phyloP scores from a whole-genome alignment of 1,140 invertebrate genomes.

The Dendrolimus kikuchii region DNA sequence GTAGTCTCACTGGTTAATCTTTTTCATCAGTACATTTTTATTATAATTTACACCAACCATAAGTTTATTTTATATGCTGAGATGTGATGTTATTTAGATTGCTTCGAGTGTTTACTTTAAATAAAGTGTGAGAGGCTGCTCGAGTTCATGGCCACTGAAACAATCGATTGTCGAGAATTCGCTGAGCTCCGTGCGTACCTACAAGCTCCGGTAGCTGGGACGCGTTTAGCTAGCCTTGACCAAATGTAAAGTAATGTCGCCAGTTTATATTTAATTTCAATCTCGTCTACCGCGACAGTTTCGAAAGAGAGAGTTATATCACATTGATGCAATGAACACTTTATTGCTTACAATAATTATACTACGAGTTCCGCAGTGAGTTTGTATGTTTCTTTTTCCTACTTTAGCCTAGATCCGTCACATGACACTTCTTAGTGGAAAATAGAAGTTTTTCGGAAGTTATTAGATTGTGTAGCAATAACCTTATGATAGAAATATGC shows the following conservation, averaged over 20 bases:
- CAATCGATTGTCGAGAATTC: conserved; percentile 53
- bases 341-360: too few relatives aligned
- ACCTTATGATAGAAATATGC: too few relatives aligned
- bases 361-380: too few relatives aligned
- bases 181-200: conserved; percentile 21
- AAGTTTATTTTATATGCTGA: not conserved
- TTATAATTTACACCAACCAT: not conserved
- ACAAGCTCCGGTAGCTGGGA: conserved; percentile 14
- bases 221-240: conserved; percentile 18
- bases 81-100: conserved; percentile 33
- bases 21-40: not conserved
- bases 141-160: conserved; percentile 56
- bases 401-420: too few relatives aligned
- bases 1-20: not conserved
- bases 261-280: not conserved
- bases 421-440: too few relatives aligned
- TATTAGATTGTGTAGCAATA: too few relatives aligned
- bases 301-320: too few relatives aligned
- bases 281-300: not conserved
- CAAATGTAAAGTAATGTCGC: conserved; percentile 6
- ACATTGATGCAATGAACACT: too few relatives aligned
- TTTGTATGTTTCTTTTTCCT: too few relatives aligned
- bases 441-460: too few relatives aligned
- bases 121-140: conserved; percentile 31
- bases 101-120: conserved; percentile 37